Evolutionary conservation across 2,888 invertebrate genomes (phyloP), one percentile per base, ranked within the genome.

Genomic region (Cotesia congregata): DNA sequence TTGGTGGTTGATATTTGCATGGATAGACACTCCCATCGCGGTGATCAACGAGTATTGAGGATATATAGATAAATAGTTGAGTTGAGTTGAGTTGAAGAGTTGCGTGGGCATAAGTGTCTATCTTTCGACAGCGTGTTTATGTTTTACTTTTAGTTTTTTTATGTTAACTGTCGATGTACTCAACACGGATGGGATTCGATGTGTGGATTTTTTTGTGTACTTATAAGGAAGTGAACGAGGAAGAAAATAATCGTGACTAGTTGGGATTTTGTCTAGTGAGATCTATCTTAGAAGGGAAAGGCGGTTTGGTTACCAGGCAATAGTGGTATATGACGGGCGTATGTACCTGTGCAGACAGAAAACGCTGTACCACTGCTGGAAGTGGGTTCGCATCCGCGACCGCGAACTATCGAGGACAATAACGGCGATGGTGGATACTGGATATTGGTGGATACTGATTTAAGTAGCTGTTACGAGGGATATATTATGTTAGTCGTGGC

Each of bases 401-500:
- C 74, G n/a, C 75, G 9, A 12, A 12, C 50, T 50, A 50, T 50
- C 50, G 50, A 12, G 50, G 50, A 50, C 50, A 50, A 50, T 50
- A 50, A 50, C 50, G 50, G 50, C 7, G 50, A 50, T 50, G 50
- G 7, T 50, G 50, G 50, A 80, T 79, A 68, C 75, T 76, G 77
- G 65, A 78, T 7, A 68, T 68, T 68, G 64, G 62, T 59, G 76
- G 65, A 71, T 73, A 72, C 70, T 30, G 68, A 75, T 74, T 61
- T 62, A 40, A 77, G 76, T 76, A 62, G 74, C 74, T 50, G 77
- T 78, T 80, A 80, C 81, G 82, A 82, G 82, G 82, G 30, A 30
- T 30, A 83, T 82, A 82, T 81, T 76, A 86, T 85, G 85, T 80
- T 83, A 79, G 81, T 84, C 71, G 82, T 82, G 79, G 84, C 83